Percentiles rank a stretch among this genome's conserved stretches.
Evolutionary conservation across 1,140 invertebrate species (phyloP).

Genomic region (Bombyx mandarina): DNA sequence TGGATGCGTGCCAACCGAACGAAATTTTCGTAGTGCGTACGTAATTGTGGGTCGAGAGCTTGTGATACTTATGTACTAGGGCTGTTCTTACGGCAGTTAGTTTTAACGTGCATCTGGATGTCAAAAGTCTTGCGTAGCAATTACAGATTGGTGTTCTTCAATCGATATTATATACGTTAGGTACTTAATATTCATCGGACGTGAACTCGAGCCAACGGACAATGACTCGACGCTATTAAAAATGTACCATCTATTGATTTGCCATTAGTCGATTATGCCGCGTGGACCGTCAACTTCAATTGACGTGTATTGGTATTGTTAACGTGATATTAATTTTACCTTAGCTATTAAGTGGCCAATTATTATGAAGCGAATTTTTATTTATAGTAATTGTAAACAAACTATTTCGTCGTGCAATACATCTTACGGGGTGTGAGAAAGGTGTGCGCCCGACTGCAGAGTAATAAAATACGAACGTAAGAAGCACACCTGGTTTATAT

Average conservation of each 20-base stretch:
- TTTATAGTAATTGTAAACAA: conserved; percentile 6
- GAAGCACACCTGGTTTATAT: conserved; percentile 4
- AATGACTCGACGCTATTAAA: conserved; percentile 8
- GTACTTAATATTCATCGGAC: conserved; percentile 1
- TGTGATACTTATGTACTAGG: neutral
- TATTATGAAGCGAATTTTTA: conserved; percentile 2
- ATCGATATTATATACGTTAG: conserved; percentile 1
- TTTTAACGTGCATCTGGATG: too few species aligned
- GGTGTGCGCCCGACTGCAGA: conserved; percentile 1
- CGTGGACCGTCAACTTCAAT: conserved; percentile 7
- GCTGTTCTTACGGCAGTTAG: too few species aligned
- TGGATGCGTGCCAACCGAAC: conserved; percentile 31
- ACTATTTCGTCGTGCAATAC: conserved; percentile 1
- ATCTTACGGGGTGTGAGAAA: conserved; percentile 5
- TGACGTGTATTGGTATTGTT: neutral
- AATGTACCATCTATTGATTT: conserved; percentile 11
- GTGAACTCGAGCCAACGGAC: conserved; percentile 5
- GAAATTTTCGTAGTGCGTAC: conserved; percentile 30
- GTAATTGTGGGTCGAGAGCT: conserved; percentile 13
- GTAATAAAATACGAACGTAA: conserved; percentile 8
- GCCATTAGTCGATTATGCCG: conserved; percentile 6
- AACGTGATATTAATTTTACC: conserved; percentile 1
- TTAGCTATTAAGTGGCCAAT: conserved; percentile 3
- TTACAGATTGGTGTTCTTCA: neutral
- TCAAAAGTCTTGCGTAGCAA: neutral